Evolutionary conservation across 2,797 vertebrate species (phyloP).

Genomic region (Sphenopsis melanotis): DNA sequence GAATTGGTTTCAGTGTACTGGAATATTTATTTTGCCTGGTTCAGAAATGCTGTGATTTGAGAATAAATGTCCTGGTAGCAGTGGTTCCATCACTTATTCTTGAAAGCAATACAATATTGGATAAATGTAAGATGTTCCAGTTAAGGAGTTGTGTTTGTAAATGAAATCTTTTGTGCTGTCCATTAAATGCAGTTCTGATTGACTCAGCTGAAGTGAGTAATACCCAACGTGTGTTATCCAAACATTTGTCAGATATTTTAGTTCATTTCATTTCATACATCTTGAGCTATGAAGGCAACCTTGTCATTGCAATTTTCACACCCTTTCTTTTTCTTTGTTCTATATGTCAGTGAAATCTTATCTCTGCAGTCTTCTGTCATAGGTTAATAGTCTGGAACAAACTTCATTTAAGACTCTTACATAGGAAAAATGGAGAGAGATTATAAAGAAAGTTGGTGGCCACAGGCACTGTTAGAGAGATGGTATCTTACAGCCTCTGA

Average conservation of each 20-base stretch:
- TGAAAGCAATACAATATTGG: neutral
- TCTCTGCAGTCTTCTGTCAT: conserved; percentile 72
- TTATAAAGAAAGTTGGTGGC: conserved; percentile 57
- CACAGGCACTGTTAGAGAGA: neutral
- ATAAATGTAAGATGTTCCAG: neutral
- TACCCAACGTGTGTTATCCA: conserved; percentile 37
- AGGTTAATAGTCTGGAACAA: conserved; percentile 79
- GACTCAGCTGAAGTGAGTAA: conserved; percentile 18
- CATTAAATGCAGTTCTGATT: neutral
- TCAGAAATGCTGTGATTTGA: neutral
- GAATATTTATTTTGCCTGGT: neutral
- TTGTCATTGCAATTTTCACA: conserved; percentile 77
- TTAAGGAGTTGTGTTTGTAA: neutral
- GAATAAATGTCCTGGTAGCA: neutral
- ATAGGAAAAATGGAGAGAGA: conserved; percentile 49
- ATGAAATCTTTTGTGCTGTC: neutral
- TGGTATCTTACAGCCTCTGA: neutral
- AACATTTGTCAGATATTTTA: conserved; percentile 71
- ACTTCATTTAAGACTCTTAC: conserved; percentile 71
- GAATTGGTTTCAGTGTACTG: neutral
- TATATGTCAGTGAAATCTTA: conserved; percentile 74
- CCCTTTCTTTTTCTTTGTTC: conserved; percentile 75
- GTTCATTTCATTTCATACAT: conserved; percentile 68
- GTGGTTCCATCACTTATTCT: neutral
- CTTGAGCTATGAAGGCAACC: conserved; percentile 70